Evolutionary conservation across 2,113 vertebrate genomes (phyloP), one percentile per base, ranked within the genome.

Genomic region (Sylvia atricapilla): DNA sequence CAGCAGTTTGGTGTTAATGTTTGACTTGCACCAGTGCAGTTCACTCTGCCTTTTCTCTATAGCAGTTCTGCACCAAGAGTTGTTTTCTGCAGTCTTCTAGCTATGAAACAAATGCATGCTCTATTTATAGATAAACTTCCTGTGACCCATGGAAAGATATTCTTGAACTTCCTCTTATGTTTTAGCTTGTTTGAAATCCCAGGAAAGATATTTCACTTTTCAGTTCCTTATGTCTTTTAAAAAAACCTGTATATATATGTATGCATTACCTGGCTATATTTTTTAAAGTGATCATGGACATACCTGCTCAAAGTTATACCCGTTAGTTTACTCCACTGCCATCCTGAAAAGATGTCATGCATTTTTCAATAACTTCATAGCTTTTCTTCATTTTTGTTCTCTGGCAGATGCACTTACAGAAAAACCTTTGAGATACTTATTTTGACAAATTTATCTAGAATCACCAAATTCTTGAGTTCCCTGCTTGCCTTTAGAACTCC

Each of bases 51-150:
- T 79, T 89, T 92, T 68, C 28, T 75, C 15, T 79, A 10, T 11
- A 77, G 30, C 9, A 67, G 1, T 59, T 79, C 39, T 75, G 31
- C 30, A 78, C 19, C 6, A n/a, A 31, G 5, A 75, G 5, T 9
- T 74, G 19, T n/a, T 78, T 75, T 67, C 59, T 92, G 21, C 44
- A 52, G 2, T 28, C 35, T 87, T 21, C 7, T 41, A 78, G 13
- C 33, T 72, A n/a, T n/a, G 27, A 75, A 63, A 70, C 41, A 87
- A 94, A 81, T 31, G 6, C 9, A 17, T 53, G 10, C 6, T 73
- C 87, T 93, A 82, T 91, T 94, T 93, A 92, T 80, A 95, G 75
- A 53, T 70, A 85, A 93, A 85, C 62, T 94, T 95, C 82, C 78
- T 88, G 33, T 92, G 72, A 94, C 47, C 46, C 44, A 41, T 39